Percentiles rank a stretch among this genome's conserved stretches.
Evolutionary conservation across 2,797 vertebrate genomes (phyloP).

Genomic region (Tenualosa thibaudeaui): DNA sequence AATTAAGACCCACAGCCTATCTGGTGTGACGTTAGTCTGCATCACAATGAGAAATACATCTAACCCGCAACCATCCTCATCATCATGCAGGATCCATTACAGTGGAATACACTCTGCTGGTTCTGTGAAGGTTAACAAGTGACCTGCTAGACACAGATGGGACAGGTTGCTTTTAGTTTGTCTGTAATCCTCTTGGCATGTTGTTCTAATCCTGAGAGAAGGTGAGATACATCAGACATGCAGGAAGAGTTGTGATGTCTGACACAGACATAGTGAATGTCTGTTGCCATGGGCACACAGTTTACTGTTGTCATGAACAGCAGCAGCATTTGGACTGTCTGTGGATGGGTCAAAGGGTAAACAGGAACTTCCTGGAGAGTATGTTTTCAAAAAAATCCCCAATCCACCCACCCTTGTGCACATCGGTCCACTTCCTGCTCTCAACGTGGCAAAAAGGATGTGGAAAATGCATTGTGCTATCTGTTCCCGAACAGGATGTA

Average conservation of each 20-base stretch:
- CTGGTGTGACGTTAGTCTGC: neutral
- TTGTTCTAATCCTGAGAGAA: constrained; percentile 69
- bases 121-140: constrained; percentile 4
- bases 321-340: constrained; percentile 15
- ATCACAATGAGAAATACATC: neutral
- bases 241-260: constrained; percentile 3
- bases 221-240: constrained; percentile 50
- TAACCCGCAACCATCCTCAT: neutral
- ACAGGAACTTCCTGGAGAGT: constrained; percentile 57
- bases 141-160: constrained; percentile 13
- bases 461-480: constrained; percentile 60
- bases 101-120: constrained; percentile 13
- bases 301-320: neutral
- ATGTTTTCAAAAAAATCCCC: constrained; percentile 38
- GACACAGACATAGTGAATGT: constrained; percentile 33
- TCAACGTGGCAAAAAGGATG: constrained; percentile 51
- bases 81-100: neutral
- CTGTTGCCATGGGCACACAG: neutral
- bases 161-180: constrained; percentile 60
- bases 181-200: constrained; percentile 69
- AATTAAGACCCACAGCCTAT: too few species aligned
- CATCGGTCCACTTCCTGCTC: constrained; percentile 70
- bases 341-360: constrained; percentile 49
- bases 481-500: constrained; percentile 47
- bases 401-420: constrained; percentile 31